These are phyloP conservation scores for Distichodus sexfasciatus DNA, from an alignment of 2,797 vertebrate genomes.

Conservation along the genomic window DNA sequence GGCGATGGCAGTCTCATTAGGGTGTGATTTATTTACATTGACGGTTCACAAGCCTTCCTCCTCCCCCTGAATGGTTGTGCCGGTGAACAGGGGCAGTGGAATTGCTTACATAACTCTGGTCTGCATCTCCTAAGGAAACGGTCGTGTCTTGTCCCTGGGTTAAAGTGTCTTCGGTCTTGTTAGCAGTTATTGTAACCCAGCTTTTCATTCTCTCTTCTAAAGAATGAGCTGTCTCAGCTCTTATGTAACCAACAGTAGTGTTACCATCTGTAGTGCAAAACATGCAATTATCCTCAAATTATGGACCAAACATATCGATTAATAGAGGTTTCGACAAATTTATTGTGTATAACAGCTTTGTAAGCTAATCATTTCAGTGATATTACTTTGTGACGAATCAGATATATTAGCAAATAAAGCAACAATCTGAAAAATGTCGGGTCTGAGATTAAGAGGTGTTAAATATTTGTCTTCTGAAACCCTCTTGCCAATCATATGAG, in stretches of 20 bases:
- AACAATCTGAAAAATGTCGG: background rate
- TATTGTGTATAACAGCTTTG: too few relatives aligned
- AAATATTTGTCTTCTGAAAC: slow-evolving; percentile 2
- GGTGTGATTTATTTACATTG: background rate
- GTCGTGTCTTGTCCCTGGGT: background rate
- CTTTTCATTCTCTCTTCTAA: background rate
- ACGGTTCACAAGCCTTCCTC: background rate
- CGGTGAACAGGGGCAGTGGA: background rate
- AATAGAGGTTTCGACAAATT: too few relatives aligned
- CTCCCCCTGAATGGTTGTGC: background rate
- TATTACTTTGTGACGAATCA: too few relatives aligned
- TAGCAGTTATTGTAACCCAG: background rate
- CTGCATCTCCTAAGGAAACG: background rate
- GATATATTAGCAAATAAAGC: too few relatives aligned
- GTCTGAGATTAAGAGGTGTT: too few relatives aligned
- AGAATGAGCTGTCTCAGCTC: background rate
- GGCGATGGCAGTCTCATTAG: background rate
- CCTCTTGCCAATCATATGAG: background rate
- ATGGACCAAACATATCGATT: too few relatives aligned
- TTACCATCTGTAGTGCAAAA: too few relatives aligned
- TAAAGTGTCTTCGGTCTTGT: background rate
- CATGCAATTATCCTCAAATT: too few relatives aligned
- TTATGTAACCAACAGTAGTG: too few relatives aligned
- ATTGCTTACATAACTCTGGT: slow-evolving; percentile 21
- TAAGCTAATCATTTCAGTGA: too few relatives aligned